phyloP scores from a whole-genome alignment of 2,888 invertebrate species.

The Brachypterus glaber region DNA sequence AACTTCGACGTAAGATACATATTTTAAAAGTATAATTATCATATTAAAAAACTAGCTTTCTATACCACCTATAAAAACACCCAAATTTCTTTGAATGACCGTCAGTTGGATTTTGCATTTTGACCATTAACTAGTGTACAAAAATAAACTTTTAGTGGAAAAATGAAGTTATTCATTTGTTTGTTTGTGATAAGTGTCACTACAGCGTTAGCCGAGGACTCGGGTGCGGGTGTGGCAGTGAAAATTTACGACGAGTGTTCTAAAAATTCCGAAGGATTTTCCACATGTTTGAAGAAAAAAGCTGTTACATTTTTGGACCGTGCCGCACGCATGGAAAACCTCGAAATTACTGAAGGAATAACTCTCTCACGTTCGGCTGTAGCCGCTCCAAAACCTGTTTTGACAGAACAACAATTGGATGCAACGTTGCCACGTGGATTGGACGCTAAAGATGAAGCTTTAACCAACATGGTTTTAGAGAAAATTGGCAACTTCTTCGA shows the following conservation, averaged over 20 bases:
- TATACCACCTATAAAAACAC: no score
- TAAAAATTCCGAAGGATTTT: slow-evolving; percentile 53
- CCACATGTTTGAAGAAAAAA: slow-evolving; percentile 69
- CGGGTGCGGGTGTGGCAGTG: slow-evolving; percentile 54
- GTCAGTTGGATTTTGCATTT: slow-evolving; percentile 29
- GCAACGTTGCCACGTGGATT: slow-evolving; percentile 54
- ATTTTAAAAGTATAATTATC: no score
- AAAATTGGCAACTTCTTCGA: slow-evolving; percentile 60
- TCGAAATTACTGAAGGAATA: slow-evolving; percentile 53
- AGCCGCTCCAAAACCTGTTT: slow-evolving; percentile 32
- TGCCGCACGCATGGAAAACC: slow-evolving; percentile 56
- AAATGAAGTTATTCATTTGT: slow-evolving; percentile 24
- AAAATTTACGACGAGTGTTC: slow-evolving; percentile 66
- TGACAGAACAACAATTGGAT: slow-evolving; percentile 55
- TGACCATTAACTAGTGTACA: slow-evolving; percentile 21
- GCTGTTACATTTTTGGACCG: slow-evolving; percentile 68
- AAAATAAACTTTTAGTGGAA: slow-evolving; percentile 13
- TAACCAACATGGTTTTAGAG: slow-evolving; percentile 60
- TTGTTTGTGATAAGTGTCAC: slow-evolving; percentile 30
- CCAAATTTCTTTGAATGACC: slow-evolving; percentile 20
- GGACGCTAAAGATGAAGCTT: slow-evolving; percentile 54
- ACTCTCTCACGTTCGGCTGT: slow-evolving; percentile 51
- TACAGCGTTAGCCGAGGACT: slow-evolving; percentile 26
- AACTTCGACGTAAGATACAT: no score
- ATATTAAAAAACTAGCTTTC: no score